phyloP scores from a whole-genome alignment of 2,113 vertebrate genomes.

The Ahaetulla prasina region DNA sequence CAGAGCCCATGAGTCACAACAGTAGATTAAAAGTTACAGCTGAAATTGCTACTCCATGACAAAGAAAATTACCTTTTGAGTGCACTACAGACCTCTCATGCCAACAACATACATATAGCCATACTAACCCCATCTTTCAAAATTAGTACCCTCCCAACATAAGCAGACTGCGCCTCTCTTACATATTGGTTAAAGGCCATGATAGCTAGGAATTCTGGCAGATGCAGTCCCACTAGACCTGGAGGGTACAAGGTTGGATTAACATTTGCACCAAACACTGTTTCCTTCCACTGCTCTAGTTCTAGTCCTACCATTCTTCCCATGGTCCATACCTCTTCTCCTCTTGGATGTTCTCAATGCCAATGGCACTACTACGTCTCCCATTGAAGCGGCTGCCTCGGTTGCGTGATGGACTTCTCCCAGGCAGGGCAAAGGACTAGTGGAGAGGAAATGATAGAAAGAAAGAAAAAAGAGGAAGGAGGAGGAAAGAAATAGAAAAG shows the following conservation, averaged over 20 bases:
- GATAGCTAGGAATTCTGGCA: not conserved
- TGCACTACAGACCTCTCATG: not conserved
- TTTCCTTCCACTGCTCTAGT: not conserved
- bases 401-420: slow-evolving; percentile 64
- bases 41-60: not conserved
- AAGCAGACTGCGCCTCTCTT: not conserved
- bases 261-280: not conserved
- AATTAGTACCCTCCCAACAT: not conserved
- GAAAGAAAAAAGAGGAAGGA: slow-evolving; percentile 21
- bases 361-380: slow-evolving; percentile 86
- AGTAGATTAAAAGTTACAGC: not conserved
- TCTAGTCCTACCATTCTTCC: not conserved
- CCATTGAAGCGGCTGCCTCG: slow-evolving; percentile 73
- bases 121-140: not conserved
- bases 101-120: not conserved
- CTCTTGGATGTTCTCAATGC: slow-evolving; percentile 91
- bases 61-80: not conserved
- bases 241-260: not conserved
- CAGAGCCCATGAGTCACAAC: not conserved
- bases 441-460: slow-evolving; percentile 34
- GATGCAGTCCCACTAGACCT: not conserved
- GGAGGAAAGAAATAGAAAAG: slow-evolving; percentile 30
- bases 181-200: not conserved
- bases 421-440: slow-evolving; percentile 68
- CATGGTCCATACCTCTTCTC: slow-evolving; percentile 80